Evolutionary conservation across 2,888 invertebrate genomes (phyloP), one percentile per base, ranked within the genome.

Genomic region (Allophyes oxyacanthae): DNA sequence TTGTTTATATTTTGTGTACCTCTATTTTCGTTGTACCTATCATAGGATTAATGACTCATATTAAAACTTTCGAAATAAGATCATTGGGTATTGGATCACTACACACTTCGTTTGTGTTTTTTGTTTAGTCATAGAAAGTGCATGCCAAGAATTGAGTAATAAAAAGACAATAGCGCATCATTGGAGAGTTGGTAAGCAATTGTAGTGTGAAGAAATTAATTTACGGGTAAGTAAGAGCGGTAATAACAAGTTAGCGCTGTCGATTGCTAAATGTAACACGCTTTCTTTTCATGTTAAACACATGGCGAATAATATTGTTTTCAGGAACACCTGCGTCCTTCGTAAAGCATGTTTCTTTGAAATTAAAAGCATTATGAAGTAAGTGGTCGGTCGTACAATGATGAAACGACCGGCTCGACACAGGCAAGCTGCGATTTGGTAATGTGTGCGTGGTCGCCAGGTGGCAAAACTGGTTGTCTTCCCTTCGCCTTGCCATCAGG

Each of bases 401-500:
- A 75, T 74, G 72, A 78, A 78, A 78, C 67, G 64, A 59, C 63
- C 63, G 58, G 54, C 52, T 68, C 34, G 41, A 53, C 48, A 52
- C 55, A 49, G 65, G 65, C 73, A 78, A 75, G 75, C 69, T 77
- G 73, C 57, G 72, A 75, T 79, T 82, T 76, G 63, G 77, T 71
- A 77, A 75, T 75, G 72, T 83, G 77, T 71, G 66, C 72, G 72
- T 71, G 61, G 67, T 64, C 71, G 77, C 88, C 88, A 89, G 87
- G 82, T 89, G 89, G 83, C 63, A 67, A 87, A 92, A 92, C 91
- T 89, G 88, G 91, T 92, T 90, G 78, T 75, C 73, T 78, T 79
- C 80, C 81, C 82, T 79, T 79, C 77, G 76, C 63, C 67, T 72
- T 79, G 79, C 64, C 75, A 83, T 86, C 87, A 87, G 85, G 84